Percentiles rank a stretch among this genome's conserved stretches.
Conservation (phyloP, 1,140 invertebrate genomes). For the Proales similis region DNA sequence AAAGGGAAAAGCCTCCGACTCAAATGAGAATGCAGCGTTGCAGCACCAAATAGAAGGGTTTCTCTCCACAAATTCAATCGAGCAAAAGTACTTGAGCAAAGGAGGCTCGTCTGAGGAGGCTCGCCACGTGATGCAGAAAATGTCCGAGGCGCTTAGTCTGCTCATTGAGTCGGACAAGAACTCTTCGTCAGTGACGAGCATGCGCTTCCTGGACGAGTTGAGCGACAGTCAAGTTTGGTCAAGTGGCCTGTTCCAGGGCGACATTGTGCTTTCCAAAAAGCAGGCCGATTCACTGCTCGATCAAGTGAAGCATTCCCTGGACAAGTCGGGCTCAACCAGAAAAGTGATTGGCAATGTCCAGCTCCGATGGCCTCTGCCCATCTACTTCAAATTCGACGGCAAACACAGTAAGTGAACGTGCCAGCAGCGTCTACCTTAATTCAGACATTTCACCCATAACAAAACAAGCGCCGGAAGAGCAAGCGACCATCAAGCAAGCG, state of each 20-base stretch:
- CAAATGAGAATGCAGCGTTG: too few species aligned
- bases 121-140: too few species aligned
- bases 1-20: too few species aligned
- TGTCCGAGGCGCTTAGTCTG: slow-evolving; percentile 15
- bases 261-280: slow-evolving; percentile 27
- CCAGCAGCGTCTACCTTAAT: neutral
- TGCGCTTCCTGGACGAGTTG: slow-evolving; percentile 12
- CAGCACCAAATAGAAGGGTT: slow-evolving; percentile 25
- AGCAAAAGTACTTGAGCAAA: slow-evolving; percentile 10
- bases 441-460: too few species aligned
- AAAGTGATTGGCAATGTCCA: slow-evolving; percentile 19
- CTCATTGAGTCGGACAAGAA: slow-evolving; percentile 8
- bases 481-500: slow-evolving; percentile 1
- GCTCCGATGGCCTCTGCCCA: slow-evolving; percentile 16
- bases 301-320: slow-evolving; percentile 6
- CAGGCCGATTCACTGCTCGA: slow-evolving; percentile 12
- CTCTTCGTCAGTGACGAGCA: neutral
- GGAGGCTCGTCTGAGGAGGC: slow-evolving; percentile 21
- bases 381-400: slow-evolving; percentile 2
- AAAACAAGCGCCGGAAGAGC: neutral
- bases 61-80: slow-evolving; percentile 2
- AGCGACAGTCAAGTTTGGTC: slow-evolving; percentile 6
- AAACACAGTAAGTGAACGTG: slow-evolving; percentile 9
- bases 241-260: slow-evolving; percentile 8
- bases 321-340: neutral